These are phyloP conservation scores for Orchesella cincta DNA, from an alignment of 1,140 invertebrate genomes.

Conservation along the genomic window DNA sequence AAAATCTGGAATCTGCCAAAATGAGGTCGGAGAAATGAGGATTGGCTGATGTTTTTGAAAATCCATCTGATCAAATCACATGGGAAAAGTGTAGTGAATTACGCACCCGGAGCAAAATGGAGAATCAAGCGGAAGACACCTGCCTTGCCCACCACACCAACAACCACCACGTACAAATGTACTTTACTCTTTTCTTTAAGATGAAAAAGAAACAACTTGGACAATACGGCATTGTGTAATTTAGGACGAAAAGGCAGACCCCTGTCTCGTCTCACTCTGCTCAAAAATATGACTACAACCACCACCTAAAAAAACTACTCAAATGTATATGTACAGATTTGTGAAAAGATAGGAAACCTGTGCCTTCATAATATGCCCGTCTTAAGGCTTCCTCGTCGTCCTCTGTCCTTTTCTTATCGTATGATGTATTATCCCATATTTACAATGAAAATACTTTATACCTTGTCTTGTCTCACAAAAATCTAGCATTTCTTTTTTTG, in stretches of 20 bases:
- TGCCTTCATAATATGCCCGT: no score
- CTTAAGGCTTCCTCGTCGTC: no score
- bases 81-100: conserved; percentile 19
- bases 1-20: not conserved
- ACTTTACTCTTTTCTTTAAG: not conserved
- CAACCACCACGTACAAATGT: no score
- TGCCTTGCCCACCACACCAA: not conserved
- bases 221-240: not conserved
- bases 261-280: not conserved
- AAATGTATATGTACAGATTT: no score
- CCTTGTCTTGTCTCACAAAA: not conserved
- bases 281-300: not conserved
- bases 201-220: not conserved
- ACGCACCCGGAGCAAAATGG: not conserved
- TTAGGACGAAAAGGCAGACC: not conserved
- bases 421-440: no score
- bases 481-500: not conserved
- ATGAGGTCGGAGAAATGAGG: not conserved
- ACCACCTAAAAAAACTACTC: no score
- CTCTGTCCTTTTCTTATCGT: no score
- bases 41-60: not conserved
- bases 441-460: not conserved
- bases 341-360: no score
- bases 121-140: not conserved
- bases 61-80: not conserved